These are phyloP conservation scores for Ctenicera cuprea DNA, from an alignment of 2,888 invertebrate genomes.

Conservation along the genomic window DNA sequence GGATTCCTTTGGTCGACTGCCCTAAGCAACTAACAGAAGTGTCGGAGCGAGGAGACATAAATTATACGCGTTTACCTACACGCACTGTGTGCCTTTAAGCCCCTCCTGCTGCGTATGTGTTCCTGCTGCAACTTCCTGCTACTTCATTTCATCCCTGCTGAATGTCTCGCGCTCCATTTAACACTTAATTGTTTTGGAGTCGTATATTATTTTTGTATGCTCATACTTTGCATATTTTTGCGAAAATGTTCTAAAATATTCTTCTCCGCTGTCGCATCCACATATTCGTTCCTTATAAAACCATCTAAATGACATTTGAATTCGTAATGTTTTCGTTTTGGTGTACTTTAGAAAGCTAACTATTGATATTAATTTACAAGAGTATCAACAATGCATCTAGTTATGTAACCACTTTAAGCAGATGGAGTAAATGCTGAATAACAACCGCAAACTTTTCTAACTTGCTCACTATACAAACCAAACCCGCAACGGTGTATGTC, in stretches of 20 bases:
- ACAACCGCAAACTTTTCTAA: slow-evolving; percentile 35
- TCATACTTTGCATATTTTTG: slow-evolving; percentile 40
- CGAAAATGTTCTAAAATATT: neutral
- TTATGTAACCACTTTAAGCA: neutral
- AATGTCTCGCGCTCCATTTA: slow-evolving; percentile 63
- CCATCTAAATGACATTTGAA: neutral
- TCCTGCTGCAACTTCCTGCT: slow-evolving; percentile 58
- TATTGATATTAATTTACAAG: neutral
- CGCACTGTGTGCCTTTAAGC: slow-evolving; percentile 56
- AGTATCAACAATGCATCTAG: neutral
- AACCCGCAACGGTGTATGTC: slow-evolving; percentile 28
- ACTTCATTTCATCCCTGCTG: slow-evolving; percentile 59
- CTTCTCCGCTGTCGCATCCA: neutral
- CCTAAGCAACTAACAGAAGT: slow-evolving; percentile 52
- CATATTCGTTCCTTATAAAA: neutral
- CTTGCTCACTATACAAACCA: slow-evolving; percentile 27
- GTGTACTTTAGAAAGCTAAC: neutral
- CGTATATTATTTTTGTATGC: slow-evolving; percentile 61
- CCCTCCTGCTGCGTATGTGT: slow-evolving; percentile 54
- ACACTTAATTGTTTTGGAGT: slow-evolving; percentile 64
- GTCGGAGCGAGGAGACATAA: slow-evolving; percentile 60
- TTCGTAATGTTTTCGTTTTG: neutral
- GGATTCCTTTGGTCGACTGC: slow-evolving; percentile 49
- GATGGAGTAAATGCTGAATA: neutral
- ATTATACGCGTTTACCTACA: slow-evolving; percentile 61